Base-by-base conservation (phyloP, 2,797 vertebrate genomes). In the Ctenopoma kingsleyae region DNA sequence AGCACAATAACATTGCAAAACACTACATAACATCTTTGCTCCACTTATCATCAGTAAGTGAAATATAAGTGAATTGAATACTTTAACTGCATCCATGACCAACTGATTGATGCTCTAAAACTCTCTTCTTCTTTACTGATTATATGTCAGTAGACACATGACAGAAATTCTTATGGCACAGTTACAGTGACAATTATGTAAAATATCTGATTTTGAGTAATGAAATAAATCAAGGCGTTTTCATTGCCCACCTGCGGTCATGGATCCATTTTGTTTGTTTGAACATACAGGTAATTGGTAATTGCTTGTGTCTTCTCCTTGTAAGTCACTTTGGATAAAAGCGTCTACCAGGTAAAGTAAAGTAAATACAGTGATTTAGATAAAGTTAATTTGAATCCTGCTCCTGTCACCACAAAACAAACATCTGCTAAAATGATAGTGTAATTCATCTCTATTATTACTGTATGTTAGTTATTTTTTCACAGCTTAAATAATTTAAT, bases 151-250 rank as follows among this genome's bases (percentile, higher is more conserved):
- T 19, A 49, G n/a, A 4, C 48, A 40, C 38, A 67, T 72, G 50
- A 25, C 16, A 19, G 22, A 44, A 57, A 50, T 47, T 58, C 22
- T 58, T 41, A 30, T 19, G 19, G 36, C 27, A 16, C 20, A 32
- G n/a, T 60, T 53, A 35, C 7, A 61, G 16, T 35, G n/a, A 30
- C 17, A 62, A 52, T 46, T 56, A 15, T 48, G 38, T 32, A 46
- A 51, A 30, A 6, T 32, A 56, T 65, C 47, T 75, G 48, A 41
- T 57, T 80, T 74, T 60, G 22, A 71, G n/a, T 64, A 49, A 67
- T 67, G 22, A 69, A 78, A 83, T 78, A 74, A 80, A 76, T 71
- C 2, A 1, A 64, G 30, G 62, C 23, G 41, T 19, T 41, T 49
- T 40, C 17, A 43, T 7, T 47, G 41, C 48, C 51, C 9, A 9